A percentile compares a stretch with the other conserved stretches of the same genome.
Conservation (phyloP, 2,888 invertebrate species). For the Protonemura montana region DNA sequence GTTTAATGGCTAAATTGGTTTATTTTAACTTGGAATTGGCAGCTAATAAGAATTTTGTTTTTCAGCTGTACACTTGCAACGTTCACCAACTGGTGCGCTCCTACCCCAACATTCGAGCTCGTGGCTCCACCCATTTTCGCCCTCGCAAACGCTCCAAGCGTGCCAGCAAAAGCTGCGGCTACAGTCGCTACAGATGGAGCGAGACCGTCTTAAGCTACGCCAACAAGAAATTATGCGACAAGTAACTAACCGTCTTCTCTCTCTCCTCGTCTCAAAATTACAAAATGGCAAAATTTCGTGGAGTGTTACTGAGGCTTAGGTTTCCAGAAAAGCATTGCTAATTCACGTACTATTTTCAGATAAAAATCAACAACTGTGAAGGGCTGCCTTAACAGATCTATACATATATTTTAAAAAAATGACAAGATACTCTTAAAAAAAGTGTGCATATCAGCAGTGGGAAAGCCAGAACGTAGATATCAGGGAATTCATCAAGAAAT, state of each 20-base stretch:
- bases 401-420: no score
- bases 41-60: conserved; percentile 34
- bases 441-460: no score
- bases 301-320: no score
- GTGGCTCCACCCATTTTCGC: conserved; percentile 58
- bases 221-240: conserved; percentile 90
- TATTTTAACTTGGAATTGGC: no score
- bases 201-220: conserved; percentile 86
- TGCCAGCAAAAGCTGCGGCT: conserved; percentile 80
- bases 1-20: no score
- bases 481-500: no score
- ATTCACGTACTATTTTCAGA: no score
- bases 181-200: conserved; percentile 85
- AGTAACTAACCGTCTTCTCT: conserved; percentile 60
- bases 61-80: conserved; percentile 65
- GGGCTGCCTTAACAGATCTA: no score
- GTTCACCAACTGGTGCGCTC: conserved; percentile 66
- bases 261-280: background rate
- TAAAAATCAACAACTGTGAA: no score
- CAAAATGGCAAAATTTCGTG: background rate
- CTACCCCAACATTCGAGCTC: conserved; percentile 60
- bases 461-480: no score
- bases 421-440: no score
- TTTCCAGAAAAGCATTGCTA: background rate
- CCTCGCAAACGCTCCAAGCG: conserved; percentile 61